Percentiles rank a stretch among this genome's conserved stretches.
Conservation (phyloP, 2,888 invertebrate genomes). For the Lycaena phlaeas region DNA sequence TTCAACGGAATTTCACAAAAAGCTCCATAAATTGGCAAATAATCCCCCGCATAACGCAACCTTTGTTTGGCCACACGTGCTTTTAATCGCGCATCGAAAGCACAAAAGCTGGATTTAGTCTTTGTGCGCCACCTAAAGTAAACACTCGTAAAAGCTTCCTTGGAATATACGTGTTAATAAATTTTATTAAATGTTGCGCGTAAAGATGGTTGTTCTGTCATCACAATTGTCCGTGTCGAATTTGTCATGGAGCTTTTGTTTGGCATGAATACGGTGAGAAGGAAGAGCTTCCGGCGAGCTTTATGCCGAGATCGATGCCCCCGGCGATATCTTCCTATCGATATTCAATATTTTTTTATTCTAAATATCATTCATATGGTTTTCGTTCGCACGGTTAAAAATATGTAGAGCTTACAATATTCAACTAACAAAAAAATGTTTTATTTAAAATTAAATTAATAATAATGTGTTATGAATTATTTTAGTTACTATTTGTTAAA, state of each 20-base stretch:
- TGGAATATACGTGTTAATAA: constrained; percentile 45
- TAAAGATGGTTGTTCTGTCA: constrained; percentile 46
- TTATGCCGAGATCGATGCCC: constrained; percentile 45
- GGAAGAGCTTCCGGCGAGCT: constrained; percentile 62
- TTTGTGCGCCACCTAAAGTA: constrained; percentile 59
- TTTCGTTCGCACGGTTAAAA: not conserved
- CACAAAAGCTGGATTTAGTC: constrained; percentile 64
- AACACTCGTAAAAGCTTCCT: constrained; percentile 59
- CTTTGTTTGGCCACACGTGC: constrained; percentile 74
- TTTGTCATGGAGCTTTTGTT: constrained; percentile 68
- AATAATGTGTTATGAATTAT: too few species aligned
- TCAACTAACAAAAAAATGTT: too few species aligned
- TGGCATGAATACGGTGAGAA: constrained; percentile 53
- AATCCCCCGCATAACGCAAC: constrained; percentile 73
- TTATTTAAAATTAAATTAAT: too few species aligned
- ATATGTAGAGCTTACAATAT: too few species aligned
- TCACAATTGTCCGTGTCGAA: constrained; percentile 60
- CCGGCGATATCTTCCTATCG: constrained; percentile 58
- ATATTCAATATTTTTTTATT: constrained; percentile 41
- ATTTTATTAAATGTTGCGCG: constrained; percentile 56
- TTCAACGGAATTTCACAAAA: constrained; percentile 69
- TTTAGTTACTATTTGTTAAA: too few species aligned
- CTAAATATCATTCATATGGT: constrained; percentile 14
- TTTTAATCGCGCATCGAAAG: constrained; percentile 49
- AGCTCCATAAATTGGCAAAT: constrained; percentile 72